Percentiles rank a stretch among this genome's conserved stretches.
phyloP scores from a whole-genome alignment of 2,888 invertebrate species.

The Drosophila paracracens region DNA sequence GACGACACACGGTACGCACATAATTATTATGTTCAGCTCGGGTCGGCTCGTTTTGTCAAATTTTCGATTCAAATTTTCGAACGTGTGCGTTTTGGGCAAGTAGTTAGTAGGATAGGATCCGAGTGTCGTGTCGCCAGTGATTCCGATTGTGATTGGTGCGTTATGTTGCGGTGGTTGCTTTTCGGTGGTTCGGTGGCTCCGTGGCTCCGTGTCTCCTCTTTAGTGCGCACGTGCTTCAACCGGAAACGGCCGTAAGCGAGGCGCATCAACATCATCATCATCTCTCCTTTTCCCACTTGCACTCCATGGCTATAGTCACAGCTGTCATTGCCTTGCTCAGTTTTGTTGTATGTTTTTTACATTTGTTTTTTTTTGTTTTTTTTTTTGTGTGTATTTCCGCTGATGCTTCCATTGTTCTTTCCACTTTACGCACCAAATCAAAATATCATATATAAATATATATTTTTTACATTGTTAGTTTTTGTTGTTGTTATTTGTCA shows the following conservation, averaged over 20 bases:
- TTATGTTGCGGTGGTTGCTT: constrained; percentile 58
- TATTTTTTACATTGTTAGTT: constrained; percentile 22
- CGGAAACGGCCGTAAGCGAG: constrained; percentile 82
- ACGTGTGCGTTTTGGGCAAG: constrained; percentile 82
- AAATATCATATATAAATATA: constrained; percentile 55
- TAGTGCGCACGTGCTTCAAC: constrained; percentile 83
- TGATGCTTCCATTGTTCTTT: constrained; percentile 75
- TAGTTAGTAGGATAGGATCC: constrained; percentile 44
- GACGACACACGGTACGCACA: constrained; percentile 27
- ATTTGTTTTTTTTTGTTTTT: constrained; percentile 43
- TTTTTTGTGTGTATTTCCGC: constrained; percentile 70
- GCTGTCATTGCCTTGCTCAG: constrained; percentile 62
- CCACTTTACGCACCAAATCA: constrained; percentile 78
- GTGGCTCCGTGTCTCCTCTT: constrained; percentile 49
- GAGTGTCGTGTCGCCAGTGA: constrained; percentile 25
- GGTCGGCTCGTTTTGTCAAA: constrained; percentile 52
- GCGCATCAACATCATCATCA: constrained; percentile 66
- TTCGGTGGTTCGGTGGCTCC: constrained; percentile 37
- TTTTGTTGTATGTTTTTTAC: constrained; percentile 47
- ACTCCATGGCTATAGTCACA: constrained; percentile 20
- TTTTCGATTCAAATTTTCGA: constrained; percentile 54
- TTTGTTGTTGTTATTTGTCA: constrained; percentile 17
- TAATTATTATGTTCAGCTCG: constrained; percentile 75
- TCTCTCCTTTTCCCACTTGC: constrained; percentile 43
- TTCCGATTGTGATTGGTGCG: constrained; percentile 55